Conservation (phyloP, 2,113 vertebrate genomes). For the Archocentrus centrarchus region DNA sequence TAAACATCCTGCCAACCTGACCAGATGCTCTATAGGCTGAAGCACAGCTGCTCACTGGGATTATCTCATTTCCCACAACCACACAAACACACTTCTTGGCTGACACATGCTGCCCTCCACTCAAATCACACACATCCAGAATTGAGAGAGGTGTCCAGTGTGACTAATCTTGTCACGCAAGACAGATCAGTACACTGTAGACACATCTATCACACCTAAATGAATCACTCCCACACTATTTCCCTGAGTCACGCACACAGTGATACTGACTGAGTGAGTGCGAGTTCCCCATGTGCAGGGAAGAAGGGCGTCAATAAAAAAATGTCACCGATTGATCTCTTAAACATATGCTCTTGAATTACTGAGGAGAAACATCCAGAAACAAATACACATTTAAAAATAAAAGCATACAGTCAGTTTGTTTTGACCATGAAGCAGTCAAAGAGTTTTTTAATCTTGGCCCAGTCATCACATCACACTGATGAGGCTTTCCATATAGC, state of each 20-base stretch:
- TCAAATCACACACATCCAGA: constrained; percentile 51
- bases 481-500: constrained; percentile 51
- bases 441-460: constrained; percentile 56
- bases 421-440: constrained; percentile 34
- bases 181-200: constrained; percentile 47
- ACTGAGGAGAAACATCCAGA: constrained; percentile 40
- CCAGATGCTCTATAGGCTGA: constrained; percentile 71
- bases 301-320: constrained; percentile 40
- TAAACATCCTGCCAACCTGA: constrained; percentile 54
- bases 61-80: constrained; percentile 53
- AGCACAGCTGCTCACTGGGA: constrained; percentile 67
- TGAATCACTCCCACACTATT: constrained; percentile 66
- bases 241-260: constrained; percentile 68
- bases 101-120: constrained; percentile 28
- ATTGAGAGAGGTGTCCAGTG: constrained; percentile 58
- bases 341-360: constrained; percentile 47
- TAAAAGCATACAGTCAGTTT: constrained; percentile 17
- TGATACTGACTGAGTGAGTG: constrained; percentile 34
- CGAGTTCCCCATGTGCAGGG: background rate
- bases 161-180: constrained; percentile 65
- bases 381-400: constrained; percentile 3
- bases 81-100: constrained; percentile 37
- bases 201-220: constrained; percentile 74
- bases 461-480: constrained; percentile 51
- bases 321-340: constrained; percentile 55